Conservation (phyloP, 2,888 invertebrate genomes). For the Agelastica alni region DNA sequence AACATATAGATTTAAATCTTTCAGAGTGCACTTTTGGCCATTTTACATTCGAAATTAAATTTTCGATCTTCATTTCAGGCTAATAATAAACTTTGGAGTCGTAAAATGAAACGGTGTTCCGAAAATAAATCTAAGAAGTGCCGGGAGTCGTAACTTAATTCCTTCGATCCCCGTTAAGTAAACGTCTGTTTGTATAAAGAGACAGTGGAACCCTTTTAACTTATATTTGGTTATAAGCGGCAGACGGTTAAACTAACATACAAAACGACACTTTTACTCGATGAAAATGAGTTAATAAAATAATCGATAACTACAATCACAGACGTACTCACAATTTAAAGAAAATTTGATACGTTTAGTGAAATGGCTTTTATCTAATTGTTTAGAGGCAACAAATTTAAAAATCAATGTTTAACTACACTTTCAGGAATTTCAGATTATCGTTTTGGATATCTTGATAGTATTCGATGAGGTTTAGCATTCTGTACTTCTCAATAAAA, state of each 20-base stretch:
- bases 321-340: background rate
- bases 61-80: too few species aligned
- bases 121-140: constrained; percentile 17
- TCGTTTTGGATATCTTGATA: too few species aligned
- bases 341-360: too few species aligned
- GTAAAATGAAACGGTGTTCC: background rate
- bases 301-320: constrained; percentile 14
- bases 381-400: too few species aligned
- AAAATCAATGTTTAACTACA: too few species aligned
- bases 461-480: too few species aligned
- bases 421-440: too few species aligned
- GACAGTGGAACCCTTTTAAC: constrained; percentile 24
- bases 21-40: too few species aligned
- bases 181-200: constrained; percentile 12
- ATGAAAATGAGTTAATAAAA: constrained; percentile 9
- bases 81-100: background rate
- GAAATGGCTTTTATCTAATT: too few species aligned
- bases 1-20: too few species aligned
- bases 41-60: too few species aligned
- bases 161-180: constrained; percentile 12
- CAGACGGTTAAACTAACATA: background rate
- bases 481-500: too few species aligned
- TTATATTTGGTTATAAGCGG: constrained; percentile 26
- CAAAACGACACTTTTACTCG: background rate
- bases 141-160: constrained; percentile 20